Conservation (phyloP, 1,140 invertebrate genomes). For the Lordiphosa clarofinis region DNA sequence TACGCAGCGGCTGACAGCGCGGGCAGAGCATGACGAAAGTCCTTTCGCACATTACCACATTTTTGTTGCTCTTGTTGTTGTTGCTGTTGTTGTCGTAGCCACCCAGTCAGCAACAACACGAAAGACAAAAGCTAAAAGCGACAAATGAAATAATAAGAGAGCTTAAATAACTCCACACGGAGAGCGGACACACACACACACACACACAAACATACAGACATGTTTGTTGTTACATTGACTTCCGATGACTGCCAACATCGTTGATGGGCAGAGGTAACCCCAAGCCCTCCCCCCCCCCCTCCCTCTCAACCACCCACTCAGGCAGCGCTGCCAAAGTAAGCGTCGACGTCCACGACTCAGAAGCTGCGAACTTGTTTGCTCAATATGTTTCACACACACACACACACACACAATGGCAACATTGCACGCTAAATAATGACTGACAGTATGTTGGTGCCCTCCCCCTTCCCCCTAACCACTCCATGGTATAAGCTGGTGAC, state of each 20-base stretch:
- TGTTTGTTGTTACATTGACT: conserved; percentile 78
- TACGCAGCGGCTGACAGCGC: conserved; percentile 37
- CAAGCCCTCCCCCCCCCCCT: conserved; percentile 12
- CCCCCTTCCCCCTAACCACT: conserved; percentile 8
- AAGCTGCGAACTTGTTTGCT: conserved; percentile 78
- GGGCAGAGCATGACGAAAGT: conserved; percentile 72
- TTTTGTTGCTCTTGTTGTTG: conserved; percentile 35
- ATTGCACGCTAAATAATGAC: conserved; percentile 70
- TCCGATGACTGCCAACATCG: conserved; percentile 65
- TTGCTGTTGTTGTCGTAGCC: conserved; percentile 33
- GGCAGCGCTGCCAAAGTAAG: conserved; percentile 15
- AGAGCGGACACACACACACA: conserved; percentile 45
- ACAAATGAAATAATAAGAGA: conserved; percentile 78
- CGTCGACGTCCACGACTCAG: conserved; percentile 44
- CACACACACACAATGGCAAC: conserved; percentile 38
- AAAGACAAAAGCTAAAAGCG: conserved; percentile 78
- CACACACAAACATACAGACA: conserved; percentile 26
- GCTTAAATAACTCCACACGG: conserved; percentile 76
- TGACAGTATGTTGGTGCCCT: conserved; percentile 70
- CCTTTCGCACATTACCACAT: conserved; percentile 77
- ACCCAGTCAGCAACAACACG: conserved; percentile 52
- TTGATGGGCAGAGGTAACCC: conserved; percentile 13
- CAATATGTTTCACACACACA: conserved; percentile 74
- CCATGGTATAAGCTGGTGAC: conserved; percentile 34
- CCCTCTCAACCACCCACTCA: conserved; percentile 31